phyloP scores from a whole-genome alignment of 2,113 vertebrate species.

The Nothoprocta pentlandii region DNA sequence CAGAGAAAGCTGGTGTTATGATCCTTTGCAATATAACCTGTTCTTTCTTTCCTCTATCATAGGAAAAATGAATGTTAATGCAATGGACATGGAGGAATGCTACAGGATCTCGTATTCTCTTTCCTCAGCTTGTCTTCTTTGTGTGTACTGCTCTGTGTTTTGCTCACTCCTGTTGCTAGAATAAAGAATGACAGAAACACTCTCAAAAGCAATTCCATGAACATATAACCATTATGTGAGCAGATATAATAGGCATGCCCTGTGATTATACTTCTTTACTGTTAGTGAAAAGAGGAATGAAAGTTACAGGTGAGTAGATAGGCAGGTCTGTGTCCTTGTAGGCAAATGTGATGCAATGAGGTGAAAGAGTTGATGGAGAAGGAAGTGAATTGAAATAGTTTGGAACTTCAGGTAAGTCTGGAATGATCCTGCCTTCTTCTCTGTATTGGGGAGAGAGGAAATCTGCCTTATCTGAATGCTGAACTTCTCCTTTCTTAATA shows the following conservation, averaged over 20 bases:
- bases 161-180: background rate
- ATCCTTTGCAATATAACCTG: background rate
- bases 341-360: background rate
- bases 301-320: background rate
- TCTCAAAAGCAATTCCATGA: background rate
- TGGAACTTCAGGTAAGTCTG: background rate
- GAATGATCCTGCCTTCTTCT: background rate
- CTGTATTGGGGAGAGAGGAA: background rate
- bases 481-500: background rate
- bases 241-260: background rate
- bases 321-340: background rate
- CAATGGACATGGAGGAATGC: background rate
- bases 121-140: background rate
- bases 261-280: background rate
- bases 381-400: background rate
- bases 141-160: background rate
- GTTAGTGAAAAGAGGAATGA: background rate
- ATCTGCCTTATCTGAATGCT: background rate
- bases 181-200: background rate
- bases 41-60: background rate
- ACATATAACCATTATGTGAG: background rate
- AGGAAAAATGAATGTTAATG: background rate
- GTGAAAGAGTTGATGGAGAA: background rate
- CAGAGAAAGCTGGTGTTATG: slow-evolving; percentile 15
- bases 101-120: background rate